Base-by-base conservation (phyloP, 92 coral and sea anemone species). In the Blastomussa wellsi region DNA sequence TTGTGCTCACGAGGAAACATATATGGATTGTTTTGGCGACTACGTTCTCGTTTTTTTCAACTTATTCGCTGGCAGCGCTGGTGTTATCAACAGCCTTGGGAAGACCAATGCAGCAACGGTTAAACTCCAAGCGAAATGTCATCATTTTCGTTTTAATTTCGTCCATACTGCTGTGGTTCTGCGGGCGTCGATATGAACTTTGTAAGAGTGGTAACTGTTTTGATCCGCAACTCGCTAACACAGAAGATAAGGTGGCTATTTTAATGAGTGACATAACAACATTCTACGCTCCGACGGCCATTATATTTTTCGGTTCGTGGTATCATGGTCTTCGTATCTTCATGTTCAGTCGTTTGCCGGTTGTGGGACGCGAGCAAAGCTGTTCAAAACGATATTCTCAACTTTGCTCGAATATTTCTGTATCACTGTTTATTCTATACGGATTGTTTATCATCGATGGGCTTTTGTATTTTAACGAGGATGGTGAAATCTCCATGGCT, bases 71-170 rank as follows among this genome's bases (percentile, higher is more conserved):
- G 39, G 80, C 66, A 31, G 64, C 66, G 5, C 16, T 76, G 65
- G 66, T 76, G 35, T 76, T 76, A 5, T 51, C 80, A 17, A 29
- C 60, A 76, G 39, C 66, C 17, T 32, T 76, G 65, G 80, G 80
- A 16, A 76, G 22, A 2, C 26, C 39, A 7, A 48, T 48, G 64
- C n/a, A 51, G 11, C 42, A 52, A 44, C 29, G 42, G 4, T 33
- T 76, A 0, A 76, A 76, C 64, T 76, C 80, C 26, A 76, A 76
- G 28, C 62, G 16, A 42, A 26, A 48, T 52, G 22, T 76, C 28
- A 13, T 47, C n/a, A 51, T 33, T 76, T 76, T 76, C 5, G 6
- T 17, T 49, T 17, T 76, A 76, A 22, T 47, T 76, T 76, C 39
- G 64, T 48, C 66, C 16, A 53, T 36, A 3, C 51, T 76, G 44